A percentile compares a stretch with the other conserved stretches of the same genome.
Evolutionary conservation across 2,888 invertebrate species (phyloP).

Genomic region (Palloptera scutellata): DNA sequence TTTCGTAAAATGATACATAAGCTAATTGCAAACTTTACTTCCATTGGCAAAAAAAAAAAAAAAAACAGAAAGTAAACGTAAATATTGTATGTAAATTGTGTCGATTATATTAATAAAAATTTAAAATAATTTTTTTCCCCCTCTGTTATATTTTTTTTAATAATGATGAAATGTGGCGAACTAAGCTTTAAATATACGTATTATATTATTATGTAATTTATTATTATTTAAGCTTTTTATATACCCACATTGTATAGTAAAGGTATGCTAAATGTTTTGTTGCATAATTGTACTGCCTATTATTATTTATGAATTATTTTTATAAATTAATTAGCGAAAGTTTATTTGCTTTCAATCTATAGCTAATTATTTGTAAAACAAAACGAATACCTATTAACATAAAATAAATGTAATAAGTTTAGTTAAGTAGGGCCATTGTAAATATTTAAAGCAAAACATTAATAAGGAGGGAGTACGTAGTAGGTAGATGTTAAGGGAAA

Average conservation of each 20-base stretch:
- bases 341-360: too few relatives aligned
- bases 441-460: slow-evolving; percentile 5
- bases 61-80: slow-evolving; percentile 2
- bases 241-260: neutral
- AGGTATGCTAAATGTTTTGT: too few relatives aligned
- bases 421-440: neutral
- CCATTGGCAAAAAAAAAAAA: slow-evolving; percentile 10
- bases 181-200: too few relatives aligned
- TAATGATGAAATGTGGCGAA: too few relatives aligned
- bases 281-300: too few relatives aligned
- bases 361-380: too few relatives aligned
- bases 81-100: slow-evolving; percentile 15
- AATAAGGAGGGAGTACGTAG: neutral
- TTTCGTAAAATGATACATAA: neutral
- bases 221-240: slow-evolving; percentile 2
- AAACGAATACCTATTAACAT: neutral
- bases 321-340: too few relatives aligned
- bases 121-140: too few relatives aligned
- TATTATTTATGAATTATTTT: too few relatives aligned
- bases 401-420: neutral
- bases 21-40: slow-evolving; percentile 13
- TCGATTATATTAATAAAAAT: too few relatives aligned
- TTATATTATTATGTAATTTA: neutral
- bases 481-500: neutral
- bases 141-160: too few relatives aligned